These are phyloP conservation scores for Pammene aurita DNA, from an alignment of 2,888 invertebrate species.

Conservation along the genomic window DNA sequence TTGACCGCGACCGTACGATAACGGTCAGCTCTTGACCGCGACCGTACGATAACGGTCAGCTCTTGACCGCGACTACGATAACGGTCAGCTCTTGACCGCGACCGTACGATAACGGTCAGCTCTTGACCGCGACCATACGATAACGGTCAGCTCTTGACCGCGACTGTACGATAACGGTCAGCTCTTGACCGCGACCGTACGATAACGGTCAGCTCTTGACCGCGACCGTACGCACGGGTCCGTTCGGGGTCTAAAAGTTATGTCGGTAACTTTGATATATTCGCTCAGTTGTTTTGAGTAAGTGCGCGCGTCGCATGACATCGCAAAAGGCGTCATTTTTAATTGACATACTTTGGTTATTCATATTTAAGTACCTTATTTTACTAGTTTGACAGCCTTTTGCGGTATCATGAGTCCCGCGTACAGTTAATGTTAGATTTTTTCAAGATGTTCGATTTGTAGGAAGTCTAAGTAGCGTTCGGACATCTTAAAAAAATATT, in stretches of 20 bases:
- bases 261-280: slow-evolving; percentile 55
- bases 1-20: not conserved
- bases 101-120: too few relatives aligned
- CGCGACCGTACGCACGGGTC: not conserved
- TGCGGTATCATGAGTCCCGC: not conserved
- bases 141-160: too few relatives aligned
- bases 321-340: not conserved
- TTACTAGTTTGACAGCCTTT: not conserved
- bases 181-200: too few relatives aligned
- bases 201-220: too few relatives aligned
- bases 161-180: not conserved
- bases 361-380: too few relatives aligned
- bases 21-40: too few relatives aligned
- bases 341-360: not conserved
- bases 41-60: too few relatives aligned
- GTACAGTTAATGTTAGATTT: not conserved
- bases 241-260: slow-evolving; percentile 47
- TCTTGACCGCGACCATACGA: not conserved
- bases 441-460: too few relatives aligned
- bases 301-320: not conserved
- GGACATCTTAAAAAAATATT: too few relatives aligned
- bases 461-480: too few relatives aligned
- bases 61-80: too few relatives aligned
- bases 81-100: too few relatives aligned
- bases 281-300: slow-evolving; percentile 54